Evolutionary conservation across 2,113 vertebrate species (phyloP).

Genomic region (Elephas maximus): DNA sequence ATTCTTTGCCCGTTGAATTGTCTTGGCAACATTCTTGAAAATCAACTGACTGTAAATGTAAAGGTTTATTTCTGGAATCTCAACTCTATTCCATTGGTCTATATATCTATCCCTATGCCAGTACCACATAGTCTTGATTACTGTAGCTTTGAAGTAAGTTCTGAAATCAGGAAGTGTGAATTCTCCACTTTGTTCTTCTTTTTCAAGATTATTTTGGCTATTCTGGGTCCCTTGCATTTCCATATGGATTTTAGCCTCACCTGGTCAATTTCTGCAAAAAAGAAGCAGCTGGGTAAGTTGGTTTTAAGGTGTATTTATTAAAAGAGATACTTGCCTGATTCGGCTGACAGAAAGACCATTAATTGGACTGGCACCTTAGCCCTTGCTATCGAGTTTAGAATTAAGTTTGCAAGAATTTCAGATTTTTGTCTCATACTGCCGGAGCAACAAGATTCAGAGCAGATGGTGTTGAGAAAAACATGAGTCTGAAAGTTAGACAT

Average conservation of each 20-base stretch:
- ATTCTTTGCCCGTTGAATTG: background rate
- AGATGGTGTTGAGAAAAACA: background rate
- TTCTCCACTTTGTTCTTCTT: background rate
- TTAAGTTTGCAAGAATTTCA: background rate
- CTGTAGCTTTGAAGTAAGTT: background rate
- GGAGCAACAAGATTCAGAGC: background rate
- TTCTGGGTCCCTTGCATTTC: background rate
- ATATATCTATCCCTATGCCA: too few species aligned
- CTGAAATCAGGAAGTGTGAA: background rate
- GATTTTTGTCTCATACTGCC: background rate
- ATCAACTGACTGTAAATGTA: rapidly evolving
- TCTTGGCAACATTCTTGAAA: background rate
- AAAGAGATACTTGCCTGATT: background rate
- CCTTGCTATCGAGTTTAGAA: background rate
- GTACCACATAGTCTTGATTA: background rate
- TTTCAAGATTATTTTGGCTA: conserved; percentile 4
- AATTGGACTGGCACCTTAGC: background rate
- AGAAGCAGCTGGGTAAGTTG: background rate
- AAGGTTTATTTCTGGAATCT: background rate
- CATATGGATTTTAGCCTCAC: background rate
- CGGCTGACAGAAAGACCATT: background rate
- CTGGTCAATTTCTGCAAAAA: conserved; percentile 19
- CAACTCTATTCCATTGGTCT: background rate
- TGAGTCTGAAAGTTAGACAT: background rate
- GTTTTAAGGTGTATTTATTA: background rate